phyloP scores from a whole-genome alignment of 2,888 invertebrate species.

The Macrostomum cliftonense region DNA sequence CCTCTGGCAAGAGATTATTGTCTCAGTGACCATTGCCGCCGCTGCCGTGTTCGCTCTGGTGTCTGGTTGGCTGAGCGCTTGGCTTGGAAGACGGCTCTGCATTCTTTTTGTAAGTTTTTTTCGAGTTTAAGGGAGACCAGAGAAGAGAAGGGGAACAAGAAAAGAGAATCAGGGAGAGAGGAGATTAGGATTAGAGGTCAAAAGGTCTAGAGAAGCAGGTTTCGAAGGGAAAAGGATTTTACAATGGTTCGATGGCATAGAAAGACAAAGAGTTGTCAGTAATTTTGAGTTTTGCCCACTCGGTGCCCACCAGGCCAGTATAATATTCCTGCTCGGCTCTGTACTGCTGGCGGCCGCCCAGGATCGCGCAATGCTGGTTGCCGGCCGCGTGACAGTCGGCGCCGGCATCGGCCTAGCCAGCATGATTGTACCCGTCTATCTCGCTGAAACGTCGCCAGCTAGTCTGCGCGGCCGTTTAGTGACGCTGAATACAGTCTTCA shows the following conservation, averaged over 20 bases:
- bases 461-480: conserved; percentile 41
- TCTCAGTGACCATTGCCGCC: conserved; percentile 39
- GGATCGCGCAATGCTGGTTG: conserved; percentile 40
- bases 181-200: no score
- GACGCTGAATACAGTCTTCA: conserved; percentile 41
- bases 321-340: no score
- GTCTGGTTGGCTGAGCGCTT: conserved; percentile 5
- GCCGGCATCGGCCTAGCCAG: conserved; percentile 38
- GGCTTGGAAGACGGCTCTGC: background rate
- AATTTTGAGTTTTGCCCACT: no score
- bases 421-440: conserved; percentile 44
- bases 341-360: conserved; percentile 15
- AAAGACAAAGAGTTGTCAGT: no score
- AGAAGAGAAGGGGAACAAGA: no score
- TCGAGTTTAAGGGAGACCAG: no score
- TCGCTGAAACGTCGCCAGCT: conserved; percentile 42
- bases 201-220: no score
- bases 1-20: conserved; percentile 41
- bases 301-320: no score
- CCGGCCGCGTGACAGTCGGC: conserved; percentile 30
- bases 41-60: conserved; percentile 38
- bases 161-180: no score
- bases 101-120: conserved; percentile 4
- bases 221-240: no score
- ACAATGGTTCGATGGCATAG: no score